Conservation (phyloP, 2,888 invertebrate genomes). For the Microctonus hyperodae region DNA sequence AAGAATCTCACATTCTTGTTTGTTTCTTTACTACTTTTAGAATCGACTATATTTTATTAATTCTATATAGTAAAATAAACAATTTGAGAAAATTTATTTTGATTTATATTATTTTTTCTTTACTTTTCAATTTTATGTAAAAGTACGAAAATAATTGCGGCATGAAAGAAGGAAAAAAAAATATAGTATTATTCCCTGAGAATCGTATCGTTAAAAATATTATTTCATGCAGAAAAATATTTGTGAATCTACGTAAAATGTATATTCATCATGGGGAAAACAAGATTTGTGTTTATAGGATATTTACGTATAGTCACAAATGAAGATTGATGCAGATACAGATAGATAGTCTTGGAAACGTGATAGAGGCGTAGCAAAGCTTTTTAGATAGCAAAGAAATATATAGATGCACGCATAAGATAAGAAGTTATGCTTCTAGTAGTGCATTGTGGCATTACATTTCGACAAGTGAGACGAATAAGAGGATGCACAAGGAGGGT, state of each 20-base stretch:
- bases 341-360: not conserved
- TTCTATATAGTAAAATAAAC: too few species aligned
- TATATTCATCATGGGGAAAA: not conserved
- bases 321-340: slow-evolving; percentile 6
- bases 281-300: not conserved
- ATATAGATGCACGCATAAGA: not conserved
- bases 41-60: too few species aligned
- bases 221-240: not conserved
- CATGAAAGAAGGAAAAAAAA: not conserved
- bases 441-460: not conserved
- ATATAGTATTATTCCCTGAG: not conserved
- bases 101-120: too few species aligned
- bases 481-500: not conserved
- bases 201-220: not conserved
- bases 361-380: not conserved
- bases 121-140: too few species aligned
- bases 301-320: not conserved
- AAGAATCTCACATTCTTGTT: too few species aligned
- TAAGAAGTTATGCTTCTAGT: too few species aligned
- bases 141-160: not conserved
- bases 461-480: not conserved
- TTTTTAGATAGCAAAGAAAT: not conserved
- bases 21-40: too few species aligned
- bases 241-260: not conserved
- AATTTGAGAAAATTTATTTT: too few species aligned